These are phyloP conservation scores for Cataglyphis livida DNA, from an alignment of 2,888 invertebrate genomes.

Conservation along the genomic window DNA sequence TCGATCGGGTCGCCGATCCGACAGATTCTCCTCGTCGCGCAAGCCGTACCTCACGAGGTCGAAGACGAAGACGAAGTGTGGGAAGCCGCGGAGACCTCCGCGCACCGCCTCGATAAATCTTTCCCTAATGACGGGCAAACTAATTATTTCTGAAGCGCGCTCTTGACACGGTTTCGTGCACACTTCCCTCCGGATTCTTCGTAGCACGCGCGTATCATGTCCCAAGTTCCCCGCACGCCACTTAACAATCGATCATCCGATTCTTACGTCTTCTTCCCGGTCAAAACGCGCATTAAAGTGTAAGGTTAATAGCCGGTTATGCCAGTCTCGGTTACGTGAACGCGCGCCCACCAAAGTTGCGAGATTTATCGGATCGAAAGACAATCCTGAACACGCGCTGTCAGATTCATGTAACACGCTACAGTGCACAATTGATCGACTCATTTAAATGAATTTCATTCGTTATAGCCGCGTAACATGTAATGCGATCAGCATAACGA, in stretches of 20 bases:
- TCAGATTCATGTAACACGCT: conserved; percentile 7
- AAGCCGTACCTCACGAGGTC: conserved; percentile 15
- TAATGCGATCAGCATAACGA: not conserved
- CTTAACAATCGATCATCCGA: conserved; percentile 71
- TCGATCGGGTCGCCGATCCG: conserved; percentile 47
- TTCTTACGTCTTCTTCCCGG: conserved; percentile 59
- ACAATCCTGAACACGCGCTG: conserved; percentile 26
- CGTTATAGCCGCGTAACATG: not conserved
- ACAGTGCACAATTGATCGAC: conserved; percentile 2
- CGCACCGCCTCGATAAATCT: conserved; percentile 63
- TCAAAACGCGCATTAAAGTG: conserved; percentile 60
- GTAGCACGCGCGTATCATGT: conserved; percentile 31
- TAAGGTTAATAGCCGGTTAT: conserved; percentile 64
- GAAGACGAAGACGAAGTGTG: conserved; percentile 38
- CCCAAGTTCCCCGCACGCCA: conserved; percentile 57
- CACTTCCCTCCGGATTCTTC: conserved; percentile 40
- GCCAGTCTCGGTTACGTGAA: conserved; percentile 47
- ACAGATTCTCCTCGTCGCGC: conserved; percentile 48
- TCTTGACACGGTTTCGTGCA: conserved; percentile 62
- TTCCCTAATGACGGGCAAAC: conserved; percentile 62
- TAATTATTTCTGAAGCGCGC: conserved; percentile 69
- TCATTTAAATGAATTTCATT: conserved; percentile 22
- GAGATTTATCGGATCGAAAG: conserved; percentile 50
- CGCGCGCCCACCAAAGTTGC: conserved; percentile 39
- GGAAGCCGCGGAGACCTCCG: conserved; percentile 32